Base-by-base conservation (phyloP, 1,140 invertebrate species). In the Zaprionus tsacasi region DNA sequence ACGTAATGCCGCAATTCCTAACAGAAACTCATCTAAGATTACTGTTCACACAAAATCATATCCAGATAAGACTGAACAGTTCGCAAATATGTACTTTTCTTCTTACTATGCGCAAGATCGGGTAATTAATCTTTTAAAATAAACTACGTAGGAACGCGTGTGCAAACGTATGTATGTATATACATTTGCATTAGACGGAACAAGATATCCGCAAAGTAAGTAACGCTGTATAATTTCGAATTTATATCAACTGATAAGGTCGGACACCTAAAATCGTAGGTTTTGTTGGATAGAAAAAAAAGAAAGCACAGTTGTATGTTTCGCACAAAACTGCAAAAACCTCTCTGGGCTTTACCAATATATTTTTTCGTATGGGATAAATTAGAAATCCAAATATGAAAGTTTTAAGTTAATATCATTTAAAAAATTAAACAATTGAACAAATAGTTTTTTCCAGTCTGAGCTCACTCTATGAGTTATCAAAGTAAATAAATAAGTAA, bases 21-120 rank as follows among this genome's bases (percentile, higher is more conserved):
- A 79, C 82, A 79, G 79, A 87, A 87, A 87, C 82, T 86, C 76
- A 71, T 68, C 85, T 60, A 70, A 83, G 83, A 78, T 88, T 83
- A 88, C 85, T 87, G 83, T 77, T 78, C 80, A 81, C 78, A 77
- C 70, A 78, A 88, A 82, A 70, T 78, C 80, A 87, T 83, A 80
- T 69, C 58, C 54, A 88, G 83, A 87, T 87, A 87, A 85, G 64
- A 79, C 67, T 78, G 54, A 76, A 80, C 82, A 67, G 69, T 80
- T 87, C 85, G 69, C 73, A 76, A 76, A 76, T 76, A 76, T 76
- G 54, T 64, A 64, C 72, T 76, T 65, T 76, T 76, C 73, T 76
- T 76, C 69, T 71, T 71, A 66, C 69, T 76, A 76, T 76, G 73
- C 73, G 68, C 60, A 69, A 76, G 65, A 60, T 48, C 17, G 56